phyloP scores from a whole-genome alignment of 2,113 vertebrate species.

The Indicator indicator region DNA sequence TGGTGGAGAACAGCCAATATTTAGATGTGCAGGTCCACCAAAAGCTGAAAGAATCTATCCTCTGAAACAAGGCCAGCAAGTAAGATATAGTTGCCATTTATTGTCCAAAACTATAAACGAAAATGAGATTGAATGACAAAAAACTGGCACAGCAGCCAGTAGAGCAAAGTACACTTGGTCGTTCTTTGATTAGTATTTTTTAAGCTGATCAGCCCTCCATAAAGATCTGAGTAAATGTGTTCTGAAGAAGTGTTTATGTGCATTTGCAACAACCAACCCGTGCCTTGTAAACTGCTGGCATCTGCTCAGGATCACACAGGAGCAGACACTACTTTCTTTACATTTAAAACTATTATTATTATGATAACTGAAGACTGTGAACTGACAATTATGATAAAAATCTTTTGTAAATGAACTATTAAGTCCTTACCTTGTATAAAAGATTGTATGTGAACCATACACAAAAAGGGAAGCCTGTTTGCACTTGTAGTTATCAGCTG shows the following conservation, averaged over 20 bases:
- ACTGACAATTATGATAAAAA: neutral
- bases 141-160: constrained; percentile 61
- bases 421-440: neutral
- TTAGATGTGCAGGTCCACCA: constrained; percentile 55
- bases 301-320: constrained; percentile 56
- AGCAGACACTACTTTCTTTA: neutral
- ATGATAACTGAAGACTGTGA: neutral
- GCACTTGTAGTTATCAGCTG: neutral
- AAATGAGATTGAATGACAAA: constrained; percentile 49
- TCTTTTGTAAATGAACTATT: neutral
- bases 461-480: neutral
- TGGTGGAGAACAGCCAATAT: constrained; percentile 26
- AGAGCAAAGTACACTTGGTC: constrained; percentile 71
- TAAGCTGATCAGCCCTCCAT: constrained; percentile 44
- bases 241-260: constrained; percentile 54
- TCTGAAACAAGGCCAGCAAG: constrained; percentile 65
- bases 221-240: constrained; percentile 65
- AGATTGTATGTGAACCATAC: neutral
- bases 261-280: constrained; percentile 67
- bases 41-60: constrained; percentile 50
- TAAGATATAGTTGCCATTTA: constrained; percentile 70
- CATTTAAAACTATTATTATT: constrained; percentile 8
- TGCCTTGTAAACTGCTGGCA: constrained; percentile 64
- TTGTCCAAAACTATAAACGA: constrained; percentile 57
- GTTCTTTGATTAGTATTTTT: constrained; percentile 39